Evolutionary conservation across 2,888 invertebrate species (phyloP), one percentile per base, ranked within the genome.

Genomic region (Adelognathus sp.): DNA sequence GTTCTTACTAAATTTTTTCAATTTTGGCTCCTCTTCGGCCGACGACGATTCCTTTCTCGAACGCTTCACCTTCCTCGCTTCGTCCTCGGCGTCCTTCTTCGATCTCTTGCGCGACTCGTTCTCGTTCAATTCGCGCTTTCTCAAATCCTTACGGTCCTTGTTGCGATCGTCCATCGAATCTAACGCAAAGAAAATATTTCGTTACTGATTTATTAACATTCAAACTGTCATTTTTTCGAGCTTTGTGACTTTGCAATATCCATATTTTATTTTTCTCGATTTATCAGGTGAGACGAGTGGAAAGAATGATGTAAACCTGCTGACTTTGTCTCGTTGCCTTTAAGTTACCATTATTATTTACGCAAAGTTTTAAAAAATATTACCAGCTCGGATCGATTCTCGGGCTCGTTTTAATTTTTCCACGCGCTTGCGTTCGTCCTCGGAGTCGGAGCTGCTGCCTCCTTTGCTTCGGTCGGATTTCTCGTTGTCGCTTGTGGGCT

Each of bases 371-470:
- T n/a, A n/a, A n/a, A 3, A 44, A 27, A 60, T 36, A 80, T 67
- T 78, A 90, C 90, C 88, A 29, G 84, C 81, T 67, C 89, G 87
- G 71, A 83, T 86, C 0, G 88, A 81, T 18, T 90, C 90, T 63
- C 86, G 86, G 5, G 75, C 41, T 58, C 89, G 88, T 76, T 90
- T 90, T 11, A 76, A 85, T 82, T 90, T 90, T 18, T 91, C 90
- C 11, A 81, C 66, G 61, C 84, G 83, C 71, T 90, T 91, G 31
- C 85, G 85, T 4, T 90, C 90, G n/a, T 93, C 93, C 83, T 94
- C 94, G 2, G 94, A 93, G 66, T 93, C 93, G 5, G 93, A 92
- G 85, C 94, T 94, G 6, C 92, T 91, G 24, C 90, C 90, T 79
- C 92, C 93, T 88, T 93, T 93, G 85, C 94, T 94, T 72, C 87